phyloP scores from a whole-genome alignment of 2,113 vertebrate species.

The Eulemur macaco region DNA sequence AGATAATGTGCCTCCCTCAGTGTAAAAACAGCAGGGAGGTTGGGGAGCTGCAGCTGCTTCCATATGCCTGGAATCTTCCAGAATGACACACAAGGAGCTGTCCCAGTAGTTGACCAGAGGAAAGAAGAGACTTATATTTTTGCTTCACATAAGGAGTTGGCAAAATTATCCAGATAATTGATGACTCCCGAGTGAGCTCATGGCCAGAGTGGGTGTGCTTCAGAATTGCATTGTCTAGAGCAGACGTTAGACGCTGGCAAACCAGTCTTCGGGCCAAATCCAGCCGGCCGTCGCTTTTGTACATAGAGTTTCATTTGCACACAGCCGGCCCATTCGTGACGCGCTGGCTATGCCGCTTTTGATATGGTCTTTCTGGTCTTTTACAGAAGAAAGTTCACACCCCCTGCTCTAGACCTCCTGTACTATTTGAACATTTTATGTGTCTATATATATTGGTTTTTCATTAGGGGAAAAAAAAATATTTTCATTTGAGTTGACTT shows the following conservation, averaged over 20 bases:
- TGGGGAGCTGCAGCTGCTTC: neutral
- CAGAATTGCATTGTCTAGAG: neutral
- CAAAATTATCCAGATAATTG: neutral
- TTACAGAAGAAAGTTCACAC: neutral
- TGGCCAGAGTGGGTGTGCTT: accelerated
- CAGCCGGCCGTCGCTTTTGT: neutral
- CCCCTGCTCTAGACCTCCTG: no score
- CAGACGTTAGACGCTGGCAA: neutral
- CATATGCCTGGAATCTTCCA: neutral
- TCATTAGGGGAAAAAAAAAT: neutral
- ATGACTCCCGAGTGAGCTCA: neutral
- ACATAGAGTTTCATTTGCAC: neutral
- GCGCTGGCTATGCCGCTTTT: neutral
- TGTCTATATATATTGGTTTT: neutral
- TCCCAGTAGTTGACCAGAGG: neutral
- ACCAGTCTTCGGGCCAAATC: no score
- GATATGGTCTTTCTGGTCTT: accelerated
- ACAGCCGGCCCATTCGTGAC: accelerated
- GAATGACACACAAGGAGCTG: neutral
- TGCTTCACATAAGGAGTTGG: neutral
- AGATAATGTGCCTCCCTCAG: accelerated
- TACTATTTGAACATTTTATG: neutral
- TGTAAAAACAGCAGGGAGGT: neutral
- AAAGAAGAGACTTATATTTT: neutral
- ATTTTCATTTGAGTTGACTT: neutral